These are phyloP conservation scores for Metridium senile DNA, from an alignment of 92 coral and sea anemone species.

Conservation along the genomic window DNA sequence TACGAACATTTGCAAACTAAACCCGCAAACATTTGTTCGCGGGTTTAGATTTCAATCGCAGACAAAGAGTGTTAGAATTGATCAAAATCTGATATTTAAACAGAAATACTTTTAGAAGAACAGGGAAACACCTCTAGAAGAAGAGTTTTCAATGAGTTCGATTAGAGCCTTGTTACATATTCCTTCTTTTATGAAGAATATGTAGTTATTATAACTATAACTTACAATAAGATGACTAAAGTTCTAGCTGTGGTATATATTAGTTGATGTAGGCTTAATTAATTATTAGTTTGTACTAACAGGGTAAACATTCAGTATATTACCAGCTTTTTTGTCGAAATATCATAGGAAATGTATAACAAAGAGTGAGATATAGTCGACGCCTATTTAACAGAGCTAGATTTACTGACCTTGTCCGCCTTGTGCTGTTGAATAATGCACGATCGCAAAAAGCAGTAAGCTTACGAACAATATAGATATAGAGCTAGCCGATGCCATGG, in stretches of 20 bases:
- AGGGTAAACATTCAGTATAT: too few relatives aligned
- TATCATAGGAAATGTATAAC: too few relatives aligned
- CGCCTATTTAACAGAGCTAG: not conserved
- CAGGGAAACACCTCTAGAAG: not conserved
- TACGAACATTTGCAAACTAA: not conserved
- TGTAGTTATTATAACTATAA: too few relatives aligned
- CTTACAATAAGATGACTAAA: not conserved
- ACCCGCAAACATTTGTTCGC: too few relatives aligned
- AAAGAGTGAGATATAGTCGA: too few relatives aligned
- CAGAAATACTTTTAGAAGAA: not conserved
- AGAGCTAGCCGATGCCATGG: constrained; percentile 50
- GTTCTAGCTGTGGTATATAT: not conserved
- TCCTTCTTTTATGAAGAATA: too few relatives aligned
- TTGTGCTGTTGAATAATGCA: constrained; percentile 6
- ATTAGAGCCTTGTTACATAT: not conserved
- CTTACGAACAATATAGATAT: constrained; percentile 13
- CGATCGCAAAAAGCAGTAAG: constrained; percentile 41
- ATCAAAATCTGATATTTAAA: not conserved
- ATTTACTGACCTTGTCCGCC: not conserved
- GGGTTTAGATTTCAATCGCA: not conserved
- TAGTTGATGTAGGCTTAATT: too few relatives aligned
- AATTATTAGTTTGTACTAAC: too few relatives aligned
- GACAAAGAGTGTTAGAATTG: not conserved
- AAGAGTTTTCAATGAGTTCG: not conserved
- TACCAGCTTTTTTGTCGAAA: too few relatives aligned